phyloP scores from a whole-genome alignment of 1,140 invertebrate species.

The Procambarus clarkii region DNA sequence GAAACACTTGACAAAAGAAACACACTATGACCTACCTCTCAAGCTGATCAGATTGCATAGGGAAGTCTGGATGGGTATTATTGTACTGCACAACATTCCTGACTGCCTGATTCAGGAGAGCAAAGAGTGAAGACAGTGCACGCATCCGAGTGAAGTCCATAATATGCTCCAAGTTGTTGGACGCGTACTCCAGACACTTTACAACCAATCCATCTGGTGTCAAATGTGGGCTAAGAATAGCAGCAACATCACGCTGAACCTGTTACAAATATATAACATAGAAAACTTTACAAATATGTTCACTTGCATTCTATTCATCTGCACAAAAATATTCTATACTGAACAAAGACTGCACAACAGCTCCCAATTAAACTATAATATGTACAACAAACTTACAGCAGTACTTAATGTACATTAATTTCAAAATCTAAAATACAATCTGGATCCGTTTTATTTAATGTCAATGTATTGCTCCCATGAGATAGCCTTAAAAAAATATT shows the following conservation, averaged over 20 bases:
- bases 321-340: too few species aligned
- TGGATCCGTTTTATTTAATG: too few species aligned
- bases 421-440: too few species aligned
- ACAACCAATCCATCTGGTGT: constrained; percentile 94
- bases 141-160: constrained; percentile 98
- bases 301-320: too few species aligned
- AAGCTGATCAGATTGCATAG: constrained; percentile 92
- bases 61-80: constrained; percentile 94
- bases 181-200: constrained; percentile 91
- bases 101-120: constrained; percentile 95
- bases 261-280: constrained; percentile 74
- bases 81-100: constrained; percentile 95
- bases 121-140: constrained; percentile 96
- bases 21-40: constrained; percentile 79
- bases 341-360: too few species aligned
- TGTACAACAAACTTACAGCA: too few species aligned
- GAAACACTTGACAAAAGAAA: not conserved
- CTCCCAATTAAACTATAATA: too few species aligned
- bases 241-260: constrained; percentile 92
- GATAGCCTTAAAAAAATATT: too few species aligned
- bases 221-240: constrained; percentile 90
- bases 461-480: too few species aligned
- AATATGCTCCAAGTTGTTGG: constrained; percentile 93
- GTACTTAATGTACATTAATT: too few species aligned
- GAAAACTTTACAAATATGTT: too few species aligned